phyloP scores from a whole-genome alignment of 1,140 invertebrate species.

The Drosophila orosa region DNA sequence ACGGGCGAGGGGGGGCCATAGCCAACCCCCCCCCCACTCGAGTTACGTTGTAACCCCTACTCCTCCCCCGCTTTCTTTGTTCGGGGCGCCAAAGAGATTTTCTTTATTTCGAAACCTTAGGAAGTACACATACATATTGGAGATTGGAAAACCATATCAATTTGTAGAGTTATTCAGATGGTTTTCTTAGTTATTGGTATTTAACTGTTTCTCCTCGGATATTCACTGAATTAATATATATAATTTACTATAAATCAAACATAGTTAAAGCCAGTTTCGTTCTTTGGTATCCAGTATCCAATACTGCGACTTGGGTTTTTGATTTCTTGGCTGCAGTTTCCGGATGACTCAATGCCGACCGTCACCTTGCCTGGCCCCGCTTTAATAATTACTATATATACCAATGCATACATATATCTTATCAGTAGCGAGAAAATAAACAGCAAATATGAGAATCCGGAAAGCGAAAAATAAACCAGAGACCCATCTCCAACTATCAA shows the following conservation, averaged over 20 bases:
- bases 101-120: constrained; percentile 34
- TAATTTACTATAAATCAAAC: neutral
- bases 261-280: neutral
- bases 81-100: constrained; percentile 30
- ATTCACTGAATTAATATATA: neutral
- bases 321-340: constrained; percentile 19
- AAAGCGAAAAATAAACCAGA: neutral
- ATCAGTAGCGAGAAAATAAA: constrained; percentile 15
- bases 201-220: neutral
- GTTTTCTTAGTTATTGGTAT: neutral
- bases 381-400: neutral
- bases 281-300: neutral
- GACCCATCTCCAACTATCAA: constrained; percentile 17
- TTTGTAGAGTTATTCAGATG: neutral
- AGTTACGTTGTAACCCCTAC: constrained; percentile 1
- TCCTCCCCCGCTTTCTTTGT: constrained; percentile 22
- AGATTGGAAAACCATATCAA: neutral
- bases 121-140: constrained; percentile 3
- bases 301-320: constrained; percentile 4
- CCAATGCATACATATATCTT: constrained; percentile 19
- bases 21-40: neutral
- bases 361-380: neutral
- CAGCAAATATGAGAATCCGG: constrained; percentile 20
- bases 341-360: constrained; percentile 17
- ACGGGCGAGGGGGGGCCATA: neutral